phyloP scores from a whole-genome alignment of 2,113 vertebrate genomes.

The Notarius lentiginosus region DNA sequence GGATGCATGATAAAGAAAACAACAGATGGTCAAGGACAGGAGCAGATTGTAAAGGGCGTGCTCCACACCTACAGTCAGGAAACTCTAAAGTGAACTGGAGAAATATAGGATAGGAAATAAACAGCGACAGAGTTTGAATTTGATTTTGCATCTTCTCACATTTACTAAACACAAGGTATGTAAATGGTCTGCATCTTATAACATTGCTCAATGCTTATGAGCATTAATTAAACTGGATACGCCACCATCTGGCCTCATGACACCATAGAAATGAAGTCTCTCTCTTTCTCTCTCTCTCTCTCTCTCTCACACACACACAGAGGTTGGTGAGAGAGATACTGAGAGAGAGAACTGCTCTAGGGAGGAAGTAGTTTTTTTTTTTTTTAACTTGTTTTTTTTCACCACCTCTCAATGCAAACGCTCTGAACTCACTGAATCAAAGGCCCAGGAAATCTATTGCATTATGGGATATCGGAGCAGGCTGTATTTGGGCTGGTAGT shows the following conservation, averaged over 20 bases:
- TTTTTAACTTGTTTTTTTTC: neutral
- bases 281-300: neutral
- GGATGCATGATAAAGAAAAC: conserved; percentile 88
- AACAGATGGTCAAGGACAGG: conserved; percentile 90
- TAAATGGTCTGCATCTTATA: neutral
- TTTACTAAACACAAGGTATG: neutral
- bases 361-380: neutral
- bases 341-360: neutral
- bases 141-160: conserved; percentile 7
- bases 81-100: neutral
- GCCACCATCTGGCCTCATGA: neutral
- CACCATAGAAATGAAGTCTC: neutral
- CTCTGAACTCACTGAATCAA: neutral
- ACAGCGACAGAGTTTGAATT: neutral
- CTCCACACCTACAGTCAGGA: conserved; percentile 81
- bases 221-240: neutral
- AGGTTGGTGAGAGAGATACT: neutral
- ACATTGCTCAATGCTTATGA: neutral
- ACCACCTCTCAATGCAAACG: neutral
- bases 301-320: neutral
- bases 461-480: neutral
- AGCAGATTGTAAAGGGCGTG: conserved; percentile 71
- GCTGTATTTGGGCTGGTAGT: neutral
- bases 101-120: neutral
- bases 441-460: neutral